Evolutionary conservation across 2,888 invertebrate species (phyloP).

Genomic region (Andrena flavipes): DNA sequence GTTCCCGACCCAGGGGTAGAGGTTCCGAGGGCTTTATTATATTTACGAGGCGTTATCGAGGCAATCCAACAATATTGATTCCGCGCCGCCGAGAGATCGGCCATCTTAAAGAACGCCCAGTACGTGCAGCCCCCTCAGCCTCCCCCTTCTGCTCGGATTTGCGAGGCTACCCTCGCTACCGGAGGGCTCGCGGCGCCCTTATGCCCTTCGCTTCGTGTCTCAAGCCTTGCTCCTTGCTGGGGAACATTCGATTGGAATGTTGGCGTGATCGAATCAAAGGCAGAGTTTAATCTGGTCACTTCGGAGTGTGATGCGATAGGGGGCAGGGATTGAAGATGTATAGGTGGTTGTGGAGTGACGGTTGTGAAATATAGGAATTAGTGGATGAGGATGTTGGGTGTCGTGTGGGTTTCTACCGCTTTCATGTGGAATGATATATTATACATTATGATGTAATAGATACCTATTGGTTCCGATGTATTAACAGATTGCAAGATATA

Average conservation of each 20-base stretch:
- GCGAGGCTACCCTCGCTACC: constrained; percentile 48
- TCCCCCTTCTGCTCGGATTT: not conserved
- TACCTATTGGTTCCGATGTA: no score
- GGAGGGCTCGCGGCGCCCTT: constrained; percentile 53
- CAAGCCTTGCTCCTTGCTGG: not conserved
- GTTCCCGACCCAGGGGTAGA: constrained; percentile 43
- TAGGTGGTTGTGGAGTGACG: not conserved
- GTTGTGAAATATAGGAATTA: no score
- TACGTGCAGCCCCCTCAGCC: constrained; percentile 41
- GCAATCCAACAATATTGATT: constrained; percentile 82
- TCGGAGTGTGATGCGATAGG: not conserved
- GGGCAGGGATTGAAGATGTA: not conserved
- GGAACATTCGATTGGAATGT: not conserved
- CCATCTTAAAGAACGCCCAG: constrained; percentile 71
- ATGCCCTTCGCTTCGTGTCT: constrained; percentile 21
- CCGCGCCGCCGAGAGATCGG: constrained; percentile 73
- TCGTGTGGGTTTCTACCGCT: no score
- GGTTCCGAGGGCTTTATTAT: constrained; percentile 78
- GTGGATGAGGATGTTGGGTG: no score
- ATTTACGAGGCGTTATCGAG: constrained; percentile 82
- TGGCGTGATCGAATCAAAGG: not conserved
- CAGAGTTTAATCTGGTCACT: not conserved
- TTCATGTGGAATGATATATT: no score
- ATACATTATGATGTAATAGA: no score
- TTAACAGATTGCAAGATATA: no score